Base-by-base conservation (phyloP, 30 jellyfish, hydroid and myxozoan species). In the Sanderia malayensis region DNA sequence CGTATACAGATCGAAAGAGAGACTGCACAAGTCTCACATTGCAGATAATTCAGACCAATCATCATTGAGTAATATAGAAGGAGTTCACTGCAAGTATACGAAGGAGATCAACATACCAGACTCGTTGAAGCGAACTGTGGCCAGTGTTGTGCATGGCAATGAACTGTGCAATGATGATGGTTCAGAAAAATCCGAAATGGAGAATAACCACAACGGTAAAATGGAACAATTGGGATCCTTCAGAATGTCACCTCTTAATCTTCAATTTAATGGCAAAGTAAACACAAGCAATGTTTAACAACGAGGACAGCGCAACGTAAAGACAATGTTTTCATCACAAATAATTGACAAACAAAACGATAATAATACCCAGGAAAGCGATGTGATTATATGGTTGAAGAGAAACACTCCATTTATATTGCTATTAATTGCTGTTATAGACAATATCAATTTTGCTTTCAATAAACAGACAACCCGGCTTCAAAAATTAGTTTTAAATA, bases 61-160 rank as follows among this genome's bases (percentile, higher is more conserved):
- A 4, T 49, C 64, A 49, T 11, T 24, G 74, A 62, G 62, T 11
- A 64, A 61, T 21, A 46, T 76, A 1, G 88, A 76, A 34, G 57
- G 23, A 64, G 19, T 76, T 13, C 81, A 76, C 2, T 47, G 80
- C 66, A 76, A 76, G 58, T 76, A 76, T 8, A 58, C 88, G 10
- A 76, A 76, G 70, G 8, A 61, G 18, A 76, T 76, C 27, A 31
- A 58, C 0, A 37, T 76, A 15, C 88, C 88, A 9, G 88, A 63
- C 13, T 26, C 88, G 46, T 61, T 76, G 80, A 67, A 80, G 22
- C 62, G 74, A 52, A 76, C 75, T 3, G 88, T 76, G 18, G 47
- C 88, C 3, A 49, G 58, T 19, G 80, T 47, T 17, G 15, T 63
- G 64, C 34, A 2, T 7, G 30, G 22, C 1, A 31, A 18, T 0